Percentiles rank a stretch among this genome's conserved stretches.
These are phyloP conservation scores for Lasioglossum malachurum DNA, from an alignment of 2,888 invertebrate genomes.

Conservation along the genomic window DNA sequence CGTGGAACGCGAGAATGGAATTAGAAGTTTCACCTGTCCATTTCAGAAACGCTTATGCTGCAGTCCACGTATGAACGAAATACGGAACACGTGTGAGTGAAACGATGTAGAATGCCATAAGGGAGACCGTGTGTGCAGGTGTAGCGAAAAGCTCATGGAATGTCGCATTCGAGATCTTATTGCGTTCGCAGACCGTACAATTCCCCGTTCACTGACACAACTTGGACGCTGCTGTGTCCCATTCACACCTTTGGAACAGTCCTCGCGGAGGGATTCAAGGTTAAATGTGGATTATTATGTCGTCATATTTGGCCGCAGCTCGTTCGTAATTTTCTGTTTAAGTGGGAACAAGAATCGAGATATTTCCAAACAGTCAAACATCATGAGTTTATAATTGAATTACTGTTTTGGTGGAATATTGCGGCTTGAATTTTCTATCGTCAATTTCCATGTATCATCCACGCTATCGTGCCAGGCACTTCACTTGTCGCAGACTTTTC, in stretches of 20 bases:
- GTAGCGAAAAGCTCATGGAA: conserved; percentile 20
- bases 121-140: background rate
- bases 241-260: background rate
- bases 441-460: background rate
- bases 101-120: conserved; percentile 14
- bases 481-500: too few relatives aligned
- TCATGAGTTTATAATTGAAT: background rate
- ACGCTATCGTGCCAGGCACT: background rate
- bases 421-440: background rate
- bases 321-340: background rate
- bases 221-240: background rate
- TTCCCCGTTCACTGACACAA: conserved; percentile 10
- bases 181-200: conserved; percentile 9
- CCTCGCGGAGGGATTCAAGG: background rate
- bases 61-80: conserved; percentile 16
- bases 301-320: background rate
- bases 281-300: background rate
- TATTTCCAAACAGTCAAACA: background rate
- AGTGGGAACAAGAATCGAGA: background rate
- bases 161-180: conserved; percentile 20
- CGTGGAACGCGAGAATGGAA: background rate
- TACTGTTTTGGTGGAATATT: background rate
- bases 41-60: background rate
- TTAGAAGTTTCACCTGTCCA: background rate
- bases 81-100: conserved; percentile 3